Evolutionary conservation across 2,797 vertebrate species (phyloP).

Genomic region (Cyprinodon diabolis): DNA sequence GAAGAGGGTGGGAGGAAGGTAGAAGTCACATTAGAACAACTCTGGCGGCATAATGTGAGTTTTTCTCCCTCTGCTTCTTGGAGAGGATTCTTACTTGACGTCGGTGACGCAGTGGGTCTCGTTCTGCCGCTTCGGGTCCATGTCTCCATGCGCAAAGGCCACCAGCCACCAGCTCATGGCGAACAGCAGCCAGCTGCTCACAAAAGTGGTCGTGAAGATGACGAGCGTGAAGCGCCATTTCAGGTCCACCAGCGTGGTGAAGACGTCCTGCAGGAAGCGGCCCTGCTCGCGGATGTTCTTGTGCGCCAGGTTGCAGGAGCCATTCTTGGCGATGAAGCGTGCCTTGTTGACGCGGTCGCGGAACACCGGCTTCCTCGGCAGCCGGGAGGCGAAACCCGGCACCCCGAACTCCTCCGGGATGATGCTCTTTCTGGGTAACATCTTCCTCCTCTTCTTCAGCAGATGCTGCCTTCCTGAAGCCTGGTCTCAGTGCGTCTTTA

Average conservation of each 20-base stretch:
- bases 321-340: constrained; percentile 97
- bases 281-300: constrained; percentile 99
- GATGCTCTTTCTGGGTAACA: constrained; percentile 97
- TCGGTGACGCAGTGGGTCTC: constrained; percentile 85
- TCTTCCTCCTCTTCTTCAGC: constrained; percentile 52
- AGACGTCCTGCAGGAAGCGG: constrained; percentile 95
- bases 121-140: constrained; percentile 73
- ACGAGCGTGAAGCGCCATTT: constrained; percentile 97
- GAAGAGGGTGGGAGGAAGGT: constrained; percentile 2
- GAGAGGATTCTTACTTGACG: constrained; percentile 84
- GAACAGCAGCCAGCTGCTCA: constrained; percentile 98
- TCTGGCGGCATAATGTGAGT: not conserved
- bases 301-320: constrained; percentile 95
- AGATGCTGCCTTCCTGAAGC: constrained; percentile 45
- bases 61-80: too few relatives aligned
- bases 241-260: constrained; percentile 97
- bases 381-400: constrained; percentile 87
- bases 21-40: constrained; percentile 7
- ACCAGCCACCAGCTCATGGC: constrained; percentile 99
- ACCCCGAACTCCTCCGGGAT: constrained; percentile 97
- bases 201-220: constrained; percentile 97
- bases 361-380: constrained; percentile 92
- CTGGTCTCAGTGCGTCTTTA: constrained; percentile 45
- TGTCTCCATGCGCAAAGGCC: constrained; percentile 94
- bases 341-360: constrained; percentile 91